Percentiles rank a stretch among this genome's conserved stretches.
Evolutionary conservation across 2,888 invertebrate species (phyloP).

Genomic region (Drepanosiphum platanoidis): DNA sequence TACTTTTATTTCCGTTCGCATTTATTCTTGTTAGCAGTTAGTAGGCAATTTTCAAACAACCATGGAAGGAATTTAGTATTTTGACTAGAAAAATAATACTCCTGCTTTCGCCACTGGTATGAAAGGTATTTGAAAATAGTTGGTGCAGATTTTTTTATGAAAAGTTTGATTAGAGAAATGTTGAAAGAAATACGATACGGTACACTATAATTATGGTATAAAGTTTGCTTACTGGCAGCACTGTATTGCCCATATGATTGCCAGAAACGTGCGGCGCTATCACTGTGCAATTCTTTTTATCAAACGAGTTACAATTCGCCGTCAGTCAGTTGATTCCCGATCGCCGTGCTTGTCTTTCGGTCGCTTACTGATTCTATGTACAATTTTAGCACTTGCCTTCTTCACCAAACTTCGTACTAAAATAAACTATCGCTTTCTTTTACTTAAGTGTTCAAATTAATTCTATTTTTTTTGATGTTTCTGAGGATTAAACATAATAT

Average conservation of each 20-base stretch:
- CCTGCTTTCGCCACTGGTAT: too few relatives aligned
- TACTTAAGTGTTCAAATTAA: constrained; percentile 14
- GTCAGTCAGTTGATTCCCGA: constrained; percentile 55
- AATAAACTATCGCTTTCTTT: constrained; percentile 6
- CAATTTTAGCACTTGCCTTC: not conserved
- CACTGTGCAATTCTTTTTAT: constrained; percentile 34
- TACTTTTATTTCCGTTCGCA: too few relatives aligned
- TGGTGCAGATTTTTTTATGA: too few relatives aligned
- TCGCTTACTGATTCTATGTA: not conserved
- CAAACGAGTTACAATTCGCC: constrained; percentile 29
- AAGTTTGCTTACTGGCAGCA: not conserved
- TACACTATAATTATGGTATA: constrained; percentile 9
- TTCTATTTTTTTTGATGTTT: constrained; percentile 5
- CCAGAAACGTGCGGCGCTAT: constrained; percentile 54
- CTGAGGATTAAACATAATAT: not conserved
- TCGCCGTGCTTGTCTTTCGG: constrained; percentile 34
- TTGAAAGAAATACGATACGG: not conserved
- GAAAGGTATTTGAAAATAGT: too few relatives aligned
- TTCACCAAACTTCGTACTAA: constrained; percentile 3
- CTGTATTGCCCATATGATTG: constrained; percentile 38
- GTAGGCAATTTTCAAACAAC: too few relatives aligned
- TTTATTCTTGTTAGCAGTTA: too few relatives aligned
- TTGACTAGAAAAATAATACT: too few relatives aligned
- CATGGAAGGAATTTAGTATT: too few relatives aligned
- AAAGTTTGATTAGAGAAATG: too few relatives aligned